These are phyloP conservation scores for Crotalus horridus DNA, from an alignment of 2,113 vertebrate genomes.

Conservation along the genomic window DNA sequence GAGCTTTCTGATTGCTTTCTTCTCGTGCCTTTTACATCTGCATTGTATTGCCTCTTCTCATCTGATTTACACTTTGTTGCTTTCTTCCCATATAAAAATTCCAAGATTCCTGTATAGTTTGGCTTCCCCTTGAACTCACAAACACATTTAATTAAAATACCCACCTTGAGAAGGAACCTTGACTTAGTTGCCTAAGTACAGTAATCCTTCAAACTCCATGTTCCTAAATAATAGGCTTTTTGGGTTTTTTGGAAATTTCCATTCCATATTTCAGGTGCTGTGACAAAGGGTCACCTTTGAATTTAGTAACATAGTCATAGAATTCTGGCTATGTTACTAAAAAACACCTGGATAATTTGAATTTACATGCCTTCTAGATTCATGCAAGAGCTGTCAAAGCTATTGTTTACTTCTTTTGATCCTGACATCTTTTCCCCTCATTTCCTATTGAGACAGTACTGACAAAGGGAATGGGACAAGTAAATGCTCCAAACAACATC, in stretches of 20 bases:
- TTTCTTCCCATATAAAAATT: neutral
- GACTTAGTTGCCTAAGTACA: neutral
- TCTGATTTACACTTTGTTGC: neutral
- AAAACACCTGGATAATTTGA: neutral
- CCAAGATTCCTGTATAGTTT: neutral
- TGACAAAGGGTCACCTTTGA: neutral
- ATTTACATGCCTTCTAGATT: neutral
- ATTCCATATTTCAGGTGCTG: neutral
- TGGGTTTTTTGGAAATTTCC: neutral
- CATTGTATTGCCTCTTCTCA: neutral
- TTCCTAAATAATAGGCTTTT: neutral
- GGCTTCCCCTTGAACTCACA: neutral
- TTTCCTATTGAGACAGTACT: neutral
- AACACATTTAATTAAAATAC: neutral
- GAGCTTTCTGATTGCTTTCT: neutral
- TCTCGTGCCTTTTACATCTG: neutral
- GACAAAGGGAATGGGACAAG: neutral
- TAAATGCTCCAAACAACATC: neutral
- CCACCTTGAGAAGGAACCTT: neutral
- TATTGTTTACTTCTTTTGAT: neutral
- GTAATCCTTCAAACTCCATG: neutral
- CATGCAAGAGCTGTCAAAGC: neutral
- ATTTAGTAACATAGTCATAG: neutral
- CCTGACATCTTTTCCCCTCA: neutral
- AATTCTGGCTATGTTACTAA: neutral